phyloP scores from a whole-genome alignment of 2,797 vertebrate species.

The Intellagama lesueurii region DNA sequence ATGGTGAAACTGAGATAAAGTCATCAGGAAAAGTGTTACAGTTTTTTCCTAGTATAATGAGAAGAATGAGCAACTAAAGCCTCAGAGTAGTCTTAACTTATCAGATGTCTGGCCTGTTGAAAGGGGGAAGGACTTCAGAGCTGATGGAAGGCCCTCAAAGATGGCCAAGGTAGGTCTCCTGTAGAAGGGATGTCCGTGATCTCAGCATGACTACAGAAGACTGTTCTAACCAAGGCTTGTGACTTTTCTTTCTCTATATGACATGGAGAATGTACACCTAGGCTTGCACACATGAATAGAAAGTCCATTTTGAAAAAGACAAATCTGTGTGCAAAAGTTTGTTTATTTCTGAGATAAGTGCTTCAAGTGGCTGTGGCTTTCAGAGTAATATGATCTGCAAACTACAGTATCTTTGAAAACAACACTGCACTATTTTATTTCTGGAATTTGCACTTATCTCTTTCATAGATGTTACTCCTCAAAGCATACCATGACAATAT shows the following conservation, averaged over 20 bases:
- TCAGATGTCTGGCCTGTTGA: not conserved
- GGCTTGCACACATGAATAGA: not conserved
- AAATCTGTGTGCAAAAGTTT: not conserved
- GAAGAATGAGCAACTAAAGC: too few relatives aligned
- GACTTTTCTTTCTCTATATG: not conserved
- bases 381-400: not conserved
- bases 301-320: not conserved
- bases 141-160: not conserved
- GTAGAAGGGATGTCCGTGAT: not conserved
- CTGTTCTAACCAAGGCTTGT: not conserved
- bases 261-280: not conserved
- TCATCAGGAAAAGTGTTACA: too few relatives aligned
- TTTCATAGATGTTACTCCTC: slow-evolving; percentile 56
- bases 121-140: not conserved
- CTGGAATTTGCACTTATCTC: slow-evolving; percentile 14
- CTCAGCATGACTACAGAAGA: not conserved
- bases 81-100: too few relatives aligned
- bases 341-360: not conserved
- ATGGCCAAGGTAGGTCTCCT: not conserved
- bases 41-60: too few relatives aligned
- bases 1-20: too few relatives aligned
- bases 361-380: not conserved
- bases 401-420: not conserved
- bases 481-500: not conserved
- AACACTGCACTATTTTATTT: slow-evolving; percentile 44